These are phyloP conservation scores for Alcis repandata DNA, from an alignment of 2,888 invertebrate species.

Conservation along the genomic window DNA sequence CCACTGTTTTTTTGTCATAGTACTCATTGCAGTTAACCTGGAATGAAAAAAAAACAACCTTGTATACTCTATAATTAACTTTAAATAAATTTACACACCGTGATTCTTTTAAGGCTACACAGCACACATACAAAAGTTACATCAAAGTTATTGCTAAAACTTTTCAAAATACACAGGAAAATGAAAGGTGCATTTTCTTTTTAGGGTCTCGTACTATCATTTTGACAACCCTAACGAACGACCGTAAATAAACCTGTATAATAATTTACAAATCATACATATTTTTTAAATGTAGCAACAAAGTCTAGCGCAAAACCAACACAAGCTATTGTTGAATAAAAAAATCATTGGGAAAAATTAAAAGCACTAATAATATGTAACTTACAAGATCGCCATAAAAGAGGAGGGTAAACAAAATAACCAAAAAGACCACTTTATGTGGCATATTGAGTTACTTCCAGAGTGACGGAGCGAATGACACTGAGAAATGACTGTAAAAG, in stretches of 20 bases:
- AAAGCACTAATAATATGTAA: conserved; percentile 8
- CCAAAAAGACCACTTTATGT: conserved; percentile 49
- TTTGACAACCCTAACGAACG: too few species aligned
- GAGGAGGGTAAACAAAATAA: conserved; percentile 48
- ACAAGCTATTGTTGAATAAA: too few species aligned
- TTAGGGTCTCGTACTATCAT: too few species aligned
- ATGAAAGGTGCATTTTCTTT: too few species aligned
- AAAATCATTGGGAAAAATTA: background rate
- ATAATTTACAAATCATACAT: background rate
- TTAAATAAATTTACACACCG: too few species aligned
- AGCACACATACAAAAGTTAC: too few species aligned
- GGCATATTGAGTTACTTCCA: conserved; percentile 58
- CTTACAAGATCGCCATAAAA: conserved; percentile 41
- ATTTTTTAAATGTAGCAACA: background rate
- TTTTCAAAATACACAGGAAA: too few species aligned
- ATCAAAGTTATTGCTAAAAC: too few species aligned
- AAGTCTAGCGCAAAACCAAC: background rate
- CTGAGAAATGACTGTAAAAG: conserved; percentile 49
- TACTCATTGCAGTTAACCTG: conserved; percentile 57
- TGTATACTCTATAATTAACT: too few species aligned
- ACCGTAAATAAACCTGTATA: background rate
- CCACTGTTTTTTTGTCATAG: conserved; percentile 68
- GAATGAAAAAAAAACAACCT: conserved; percentile 43
- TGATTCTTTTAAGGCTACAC: too few species aligned
- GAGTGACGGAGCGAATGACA: conserved; percentile 48